phyloP scores from a whole-genome alignment of 2,888 invertebrate species.

The Mellilla xanthometata region DNA sequence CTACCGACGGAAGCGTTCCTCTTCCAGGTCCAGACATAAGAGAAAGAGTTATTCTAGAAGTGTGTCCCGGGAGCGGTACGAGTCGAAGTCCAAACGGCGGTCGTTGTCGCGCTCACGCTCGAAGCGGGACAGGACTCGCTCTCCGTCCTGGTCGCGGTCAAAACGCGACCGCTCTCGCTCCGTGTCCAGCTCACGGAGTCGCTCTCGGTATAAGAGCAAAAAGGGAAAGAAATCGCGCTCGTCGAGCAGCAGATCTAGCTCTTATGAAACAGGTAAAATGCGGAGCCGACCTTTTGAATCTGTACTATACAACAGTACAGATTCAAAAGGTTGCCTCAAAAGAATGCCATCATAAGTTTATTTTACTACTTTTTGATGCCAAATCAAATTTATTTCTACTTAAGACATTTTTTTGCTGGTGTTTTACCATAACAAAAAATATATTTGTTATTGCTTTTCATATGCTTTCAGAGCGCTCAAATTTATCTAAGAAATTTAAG shows the following conservation, averaged over 20 bases:
- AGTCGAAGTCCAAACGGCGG: constrained; percentile 57
- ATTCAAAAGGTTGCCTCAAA: no score
- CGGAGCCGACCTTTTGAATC: no score
- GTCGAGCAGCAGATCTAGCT: constrained; percentile 63
- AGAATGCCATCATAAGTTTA: no score
- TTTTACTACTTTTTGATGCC: background rate
- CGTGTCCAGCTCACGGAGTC: constrained; percentile 57
- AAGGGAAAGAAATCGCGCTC: constrained; percentile 60
- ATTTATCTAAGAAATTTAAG: constrained; percentile 44
- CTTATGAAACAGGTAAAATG: constrained; percentile 61
- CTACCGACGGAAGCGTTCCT: constrained; percentile 59
- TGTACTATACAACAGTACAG: no score
- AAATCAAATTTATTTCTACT: no score
- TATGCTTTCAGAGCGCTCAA: constrained; percentile 49
- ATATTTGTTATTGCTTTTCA: no score
- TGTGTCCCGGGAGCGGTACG: constrained; percentile 67
- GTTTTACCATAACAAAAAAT: no score
- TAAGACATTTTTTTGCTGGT: no score
- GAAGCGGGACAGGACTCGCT: constrained; percentile 59
- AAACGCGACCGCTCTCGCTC: constrained; percentile 57
- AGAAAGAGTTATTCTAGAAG: constrained; percentile 69
- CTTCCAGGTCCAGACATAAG: constrained; percentile 56
- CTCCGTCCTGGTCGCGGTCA: constrained; percentile 54
- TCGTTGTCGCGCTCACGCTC: constrained; percentile 59
- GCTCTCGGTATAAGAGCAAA: constrained; percentile 49